phyloP scores from a whole-genome alignment of 1,140 invertebrate species.

The Drosophila hydei region DNA sequence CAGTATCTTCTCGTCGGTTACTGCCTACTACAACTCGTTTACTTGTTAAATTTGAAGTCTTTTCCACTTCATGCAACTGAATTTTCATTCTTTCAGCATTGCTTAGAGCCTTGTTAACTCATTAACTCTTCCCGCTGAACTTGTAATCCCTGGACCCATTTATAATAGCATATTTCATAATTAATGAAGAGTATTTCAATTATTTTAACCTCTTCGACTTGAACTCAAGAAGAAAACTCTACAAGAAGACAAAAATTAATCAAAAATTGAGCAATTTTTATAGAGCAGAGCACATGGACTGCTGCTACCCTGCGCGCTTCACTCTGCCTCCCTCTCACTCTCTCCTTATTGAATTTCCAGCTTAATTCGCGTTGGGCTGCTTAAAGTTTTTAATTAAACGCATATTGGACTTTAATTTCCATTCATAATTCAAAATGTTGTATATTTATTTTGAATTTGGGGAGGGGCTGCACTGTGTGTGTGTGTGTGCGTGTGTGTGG shows the following conservation, averaged over 20 bases:
- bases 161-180: constrained; percentile 25
- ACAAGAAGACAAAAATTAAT: constrained; percentile 8
- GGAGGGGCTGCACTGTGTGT: background rate
- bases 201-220: constrained; percentile 34
- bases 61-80: background rate
- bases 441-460: constrained; percentile 10
- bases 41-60: too few species aligned
- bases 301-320: background rate
- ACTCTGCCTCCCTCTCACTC: background rate
- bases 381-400: constrained; percentile 79
- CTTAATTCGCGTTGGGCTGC: constrained; percentile 1
- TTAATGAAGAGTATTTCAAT: constrained; percentile 21
- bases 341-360: background rate
- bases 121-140: background rate
- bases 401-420: constrained; percentile 74
- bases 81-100: background rate
- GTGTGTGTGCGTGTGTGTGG: background rate
- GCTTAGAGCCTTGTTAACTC: background rate
- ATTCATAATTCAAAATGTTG: constrained; percentile 72
- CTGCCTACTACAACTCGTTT: too few species aligned
- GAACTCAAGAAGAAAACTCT: constrained; percentile 17
- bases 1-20: too few species aligned
- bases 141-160: constrained; percentile 14
- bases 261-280: constrained; percentile 21
- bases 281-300: background rate